Percentiles rank a stretch among this genome's conserved stretches.
phyloP scores from a whole-genome alignment of 2,888 invertebrate genomes.

The Hybos culiciformis region DNA sequence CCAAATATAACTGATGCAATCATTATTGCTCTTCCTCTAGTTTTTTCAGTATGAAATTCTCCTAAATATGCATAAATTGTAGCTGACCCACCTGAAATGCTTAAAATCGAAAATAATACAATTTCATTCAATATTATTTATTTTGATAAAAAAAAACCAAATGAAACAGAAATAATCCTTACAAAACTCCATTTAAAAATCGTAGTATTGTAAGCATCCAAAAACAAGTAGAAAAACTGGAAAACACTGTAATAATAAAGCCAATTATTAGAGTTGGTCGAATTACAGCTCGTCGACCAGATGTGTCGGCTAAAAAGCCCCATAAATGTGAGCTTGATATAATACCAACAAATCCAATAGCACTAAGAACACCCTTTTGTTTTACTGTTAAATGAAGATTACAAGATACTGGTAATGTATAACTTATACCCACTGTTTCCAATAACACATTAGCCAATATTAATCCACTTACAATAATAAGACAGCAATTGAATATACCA shows the following conservation, averaged over 20 bases:
- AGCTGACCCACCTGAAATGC: slow-evolving; percentile 37
- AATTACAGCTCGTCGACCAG: slow-evolving; percentile 37
- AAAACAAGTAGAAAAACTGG: slow-evolving; percentile 37
- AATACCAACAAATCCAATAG: slow-evolving; percentile 35
- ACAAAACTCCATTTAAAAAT: slow-evolving; percentile 41
- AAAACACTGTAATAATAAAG: slow-evolving; percentile 35
- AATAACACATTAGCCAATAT: slow-evolving; percentile 38
- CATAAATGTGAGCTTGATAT: slow-evolving; percentile 41
- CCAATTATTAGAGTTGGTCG: slow-evolving; percentile 37
- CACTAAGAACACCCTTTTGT: slow-evolving; percentile 33
- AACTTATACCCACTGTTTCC: slow-evolving; percentile 38
- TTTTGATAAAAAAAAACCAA: neutral
- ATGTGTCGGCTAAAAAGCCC: slow-evolving; percentile 43
- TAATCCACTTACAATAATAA: slow-evolving; percentile 38
- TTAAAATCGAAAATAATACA: slow-evolving; percentile 13
- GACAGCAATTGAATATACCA: slow-evolving; percentile 38
- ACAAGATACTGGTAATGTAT: slow-evolving; percentile 40
- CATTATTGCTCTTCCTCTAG: slow-evolving; percentile 35
- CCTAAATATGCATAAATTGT: slow-evolving; percentile 40
- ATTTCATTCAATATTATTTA: neutral
- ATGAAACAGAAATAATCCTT: slow-evolving; percentile 17
- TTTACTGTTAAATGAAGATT: slow-evolving; percentile 30
- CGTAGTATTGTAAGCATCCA: slow-evolving; percentile 39
- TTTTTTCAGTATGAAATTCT: slow-evolving; percentile 38
- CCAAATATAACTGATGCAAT: slow-evolving; percentile 29